Percentiles rank a stretch among this genome's conserved stretches.
Evolutionary conservation across 2,888 invertebrate species (phyloP).

Genomic region (Drymonia ruficornis): DNA sequence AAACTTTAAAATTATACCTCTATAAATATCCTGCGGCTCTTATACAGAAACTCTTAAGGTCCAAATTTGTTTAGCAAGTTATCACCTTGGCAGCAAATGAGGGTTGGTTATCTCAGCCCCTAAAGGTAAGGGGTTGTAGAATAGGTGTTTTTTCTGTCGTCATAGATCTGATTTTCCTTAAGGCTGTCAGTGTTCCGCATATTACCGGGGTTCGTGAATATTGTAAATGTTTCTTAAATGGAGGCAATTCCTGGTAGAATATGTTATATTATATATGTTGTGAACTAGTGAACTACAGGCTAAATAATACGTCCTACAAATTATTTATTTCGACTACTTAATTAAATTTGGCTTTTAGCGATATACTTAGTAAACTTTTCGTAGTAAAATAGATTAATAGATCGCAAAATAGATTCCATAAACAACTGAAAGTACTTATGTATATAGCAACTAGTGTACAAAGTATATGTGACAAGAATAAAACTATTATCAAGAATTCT

Average conservation of each 20-base stretch:
- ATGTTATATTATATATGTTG: background rate
- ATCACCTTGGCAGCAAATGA: constrained; percentile 18
- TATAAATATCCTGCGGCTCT: constrained; percentile 7
- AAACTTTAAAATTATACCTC: constrained; percentile 35
- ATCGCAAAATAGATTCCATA: too few relatives aligned
- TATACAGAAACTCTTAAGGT: constrained; percentile 12
- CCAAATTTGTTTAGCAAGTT: constrained; percentile 12
- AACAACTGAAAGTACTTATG: too few relatives aligned
- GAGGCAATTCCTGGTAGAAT: background rate
- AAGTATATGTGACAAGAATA: too few relatives aligned
- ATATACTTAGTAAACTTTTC: too few relatives aligned
- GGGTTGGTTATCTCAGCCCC: constrained; percentile 43
- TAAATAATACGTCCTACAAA: too few relatives aligned
- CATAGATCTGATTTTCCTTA: constrained; percentile 56
- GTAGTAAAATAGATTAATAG: too few relatives aligned
- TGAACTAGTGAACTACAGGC: background rate
- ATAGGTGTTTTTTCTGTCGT: constrained; percentile 43
- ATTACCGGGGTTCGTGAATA: constrained; percentile 52
- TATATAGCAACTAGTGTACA: too few relatives aligned
- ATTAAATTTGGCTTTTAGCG: too few relatives aligned
- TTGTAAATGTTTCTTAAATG: constrained; percentile 28
- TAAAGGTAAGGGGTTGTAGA: constrained; percentile 62
- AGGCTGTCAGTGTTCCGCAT: constrained; percentile 54
- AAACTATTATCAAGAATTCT: too few relatives aligned
- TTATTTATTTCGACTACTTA: too few relatives aligned